Conservation (phyloP, 2,113 vertebrate species). For the Oryzias woworae region DNA sequence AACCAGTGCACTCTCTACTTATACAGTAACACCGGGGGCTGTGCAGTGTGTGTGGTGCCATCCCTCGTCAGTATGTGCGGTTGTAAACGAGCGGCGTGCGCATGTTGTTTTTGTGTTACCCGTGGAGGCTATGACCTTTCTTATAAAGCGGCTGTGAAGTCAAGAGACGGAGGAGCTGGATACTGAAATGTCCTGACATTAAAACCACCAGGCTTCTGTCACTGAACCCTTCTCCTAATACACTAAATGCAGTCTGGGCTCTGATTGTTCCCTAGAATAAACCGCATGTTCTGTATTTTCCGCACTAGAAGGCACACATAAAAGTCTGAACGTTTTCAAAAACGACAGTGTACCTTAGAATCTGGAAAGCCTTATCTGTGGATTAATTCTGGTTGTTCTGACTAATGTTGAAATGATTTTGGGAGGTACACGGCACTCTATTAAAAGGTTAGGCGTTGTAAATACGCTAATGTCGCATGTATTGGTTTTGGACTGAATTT, state of each 20-base stretch:
- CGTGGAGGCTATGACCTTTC: constrained; percentile 42
- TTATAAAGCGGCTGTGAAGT: constrained; percentile 38
- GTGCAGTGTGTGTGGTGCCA: not conserved
- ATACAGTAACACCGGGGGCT: not conserved
- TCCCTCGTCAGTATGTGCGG: not conserved
- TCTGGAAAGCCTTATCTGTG: too few relatives aligned
- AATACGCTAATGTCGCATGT: too few relatives aligned
- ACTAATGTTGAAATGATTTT: too few relatives aligned
- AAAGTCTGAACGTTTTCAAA: too few relatives aligned
- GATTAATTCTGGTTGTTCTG: too few relatives aligned
- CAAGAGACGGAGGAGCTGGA: constrained; percentile 42
- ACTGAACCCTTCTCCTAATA: constrained; percentile 10
- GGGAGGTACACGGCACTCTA: too few relatives aligned
- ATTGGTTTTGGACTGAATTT: too few relatives aligned
- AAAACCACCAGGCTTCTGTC: constrained; percentile 32
- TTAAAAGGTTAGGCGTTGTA: too few relatives aligned
- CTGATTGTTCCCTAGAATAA: too few relatives aligned
- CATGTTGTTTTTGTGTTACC: constrained; percentile 21
- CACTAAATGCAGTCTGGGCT: not conserved
- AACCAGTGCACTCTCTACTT: constrained; percentile 4
- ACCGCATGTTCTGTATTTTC: not conserved
- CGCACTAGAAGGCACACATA: not conserved
- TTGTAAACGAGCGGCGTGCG: not conserved
- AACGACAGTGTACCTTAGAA: too few relatives aligned
- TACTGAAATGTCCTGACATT: constrained; percentile 56